Evolutionary conservation across 2,113 vertebrate species (phyloP), one percentile per base, ranked within the genome.

Genomic region (Chascanopsetta lugubris): DNA sequence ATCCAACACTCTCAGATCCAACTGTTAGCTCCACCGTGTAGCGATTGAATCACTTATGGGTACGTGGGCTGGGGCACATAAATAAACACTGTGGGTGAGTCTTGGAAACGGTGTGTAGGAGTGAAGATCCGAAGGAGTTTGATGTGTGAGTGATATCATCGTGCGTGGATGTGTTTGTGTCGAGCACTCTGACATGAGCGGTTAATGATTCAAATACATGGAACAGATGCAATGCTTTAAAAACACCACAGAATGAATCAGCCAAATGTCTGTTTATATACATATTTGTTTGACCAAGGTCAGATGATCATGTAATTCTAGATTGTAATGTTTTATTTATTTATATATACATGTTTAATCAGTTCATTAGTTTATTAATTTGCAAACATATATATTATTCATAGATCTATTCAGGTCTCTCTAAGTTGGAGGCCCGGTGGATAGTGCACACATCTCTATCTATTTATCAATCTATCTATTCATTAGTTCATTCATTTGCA

Each of bases 41-140:
- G 17, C 40, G 25, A 56, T 63, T 42, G 24, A 62, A 36, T 21
- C 25, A 38, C 8, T 32, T 34, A 26, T n/a, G 55, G 17, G 32
- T n/a, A n/a, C n/a, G 8, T 18, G 12, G 13, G 30, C 29, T 27
- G 34, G 17, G 12, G 21, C 8, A 49, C 71, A 56, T 29, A 64
- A 51, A 72, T 59, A 56, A 10, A 67, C 34, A 11, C 2, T 25
- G 56, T 67, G 62, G 62, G 71, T 61, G 56, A 61, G 32, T 49
- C 25, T 42, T 73, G 47, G 55, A 40, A 30, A 30, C 38, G 30
- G 40, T 55, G 25, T 17, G 25, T 54, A 9, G 53, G 27, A 43
- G 34, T 17, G 34, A 26, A n/a, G 25, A 62, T 48, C 43, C 20
- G 46, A 38, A 48, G 24, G 10, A 49, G 22, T 11, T 6, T 2